A percentile compares a stretch with the other conserved stretches of the same genome.
Evolutionary conservation across 2,888 invertebrate genomes (phyloP).

Genomic region (Hofmannophila pseudospretella): DNA sequence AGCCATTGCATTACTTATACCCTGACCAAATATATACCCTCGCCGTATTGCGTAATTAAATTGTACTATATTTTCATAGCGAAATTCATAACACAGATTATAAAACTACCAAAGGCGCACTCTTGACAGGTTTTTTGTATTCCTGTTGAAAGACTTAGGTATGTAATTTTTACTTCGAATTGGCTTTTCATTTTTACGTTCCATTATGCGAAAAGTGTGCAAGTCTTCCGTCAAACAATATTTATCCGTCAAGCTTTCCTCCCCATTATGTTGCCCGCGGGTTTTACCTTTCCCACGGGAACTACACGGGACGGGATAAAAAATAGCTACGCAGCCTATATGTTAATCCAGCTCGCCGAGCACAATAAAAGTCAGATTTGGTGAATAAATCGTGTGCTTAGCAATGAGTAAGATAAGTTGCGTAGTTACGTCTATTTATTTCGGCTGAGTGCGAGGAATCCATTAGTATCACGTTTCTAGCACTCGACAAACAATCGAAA

Average conservation of each 20-base stretch:
- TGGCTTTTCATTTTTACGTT: too few species aligned
- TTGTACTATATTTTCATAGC: too few species aligned
- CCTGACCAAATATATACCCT: too few species aligned
- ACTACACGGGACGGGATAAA: constrained; percentile 5
- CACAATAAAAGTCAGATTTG: constrained; percentile 7
- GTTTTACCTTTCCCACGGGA: constrained; percentile 8
- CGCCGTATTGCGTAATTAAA: too few species aligned
- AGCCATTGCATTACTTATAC: too few species aligned
- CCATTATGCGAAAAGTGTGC: too few species aligned
- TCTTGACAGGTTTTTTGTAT: too few species aligned
- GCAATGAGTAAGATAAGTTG: constrained; percentile 8
- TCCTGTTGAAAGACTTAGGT: too few species aligned
- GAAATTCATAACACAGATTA: too few species aligned
- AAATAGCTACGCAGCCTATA: constrained; percentile 5
- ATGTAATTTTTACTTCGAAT: too few species aligned
- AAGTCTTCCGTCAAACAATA: neutral
- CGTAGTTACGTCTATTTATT: constrained; percentile 5
- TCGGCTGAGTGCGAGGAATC: neutral
- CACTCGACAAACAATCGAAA: too few species aligned
- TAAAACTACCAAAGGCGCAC: too few species aligned
- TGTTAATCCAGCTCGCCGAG: constrained; percentile 4
- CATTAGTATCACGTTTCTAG: neutral
- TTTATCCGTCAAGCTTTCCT: neutral
- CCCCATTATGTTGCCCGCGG: neutral
- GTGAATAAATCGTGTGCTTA: constrained; percentile 6